A percentile compares a stretch with the other conserved stretches of the same genome.
phyloP scores from a whole-genome alignment of 2,797 vertebrate genomes.

The Huso huso region DNA sequence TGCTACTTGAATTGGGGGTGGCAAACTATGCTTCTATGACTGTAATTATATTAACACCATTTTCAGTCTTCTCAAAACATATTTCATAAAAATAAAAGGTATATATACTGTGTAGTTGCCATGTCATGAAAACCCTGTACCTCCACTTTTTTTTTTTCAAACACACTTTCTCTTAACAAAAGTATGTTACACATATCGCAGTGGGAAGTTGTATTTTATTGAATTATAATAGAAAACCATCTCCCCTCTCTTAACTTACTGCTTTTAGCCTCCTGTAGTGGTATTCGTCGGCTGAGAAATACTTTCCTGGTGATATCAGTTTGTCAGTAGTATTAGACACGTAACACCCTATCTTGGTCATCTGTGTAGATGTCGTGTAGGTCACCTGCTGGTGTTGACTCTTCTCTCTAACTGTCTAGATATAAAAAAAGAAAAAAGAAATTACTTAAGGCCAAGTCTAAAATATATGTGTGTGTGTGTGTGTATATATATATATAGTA shows the following conservation, averaged over 20 bases:
- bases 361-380: constrained; percentile 73
- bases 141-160: too few relatives aligned
- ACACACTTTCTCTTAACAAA: too few relatives aligned
- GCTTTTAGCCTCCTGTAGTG: constrained; percentile 62
- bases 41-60: too few relatives aligned
- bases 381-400: constrained; percentile 63
- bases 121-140: too few relatives aligned
- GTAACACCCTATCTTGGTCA: constrained; percentile 75
- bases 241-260: constrained; percentile 48
- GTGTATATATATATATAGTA: too few relatives aligned
- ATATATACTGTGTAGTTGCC: too few relatives aligned
- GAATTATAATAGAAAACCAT: neutral
- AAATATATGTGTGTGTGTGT: neutral
- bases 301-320: constrained; percentile 61
- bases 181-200: too few relatives aligned
- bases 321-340: constrained; percentile 72
- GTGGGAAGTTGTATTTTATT: too few relatives aligned
- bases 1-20: too few relatives aligned
- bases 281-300: constrained; percentile 68
- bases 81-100: neutral
- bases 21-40: too few relatives aligned
- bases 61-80: neutral
- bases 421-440: constrained; percentile 14
- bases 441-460: neutral
- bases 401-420: constrained; percentile 58